These are phyloP conservation scores for Vollenhovia emeryi DNA, from an alignment of 1,140 invertebrate genomes.

Conservation along the genomic window DNA sequence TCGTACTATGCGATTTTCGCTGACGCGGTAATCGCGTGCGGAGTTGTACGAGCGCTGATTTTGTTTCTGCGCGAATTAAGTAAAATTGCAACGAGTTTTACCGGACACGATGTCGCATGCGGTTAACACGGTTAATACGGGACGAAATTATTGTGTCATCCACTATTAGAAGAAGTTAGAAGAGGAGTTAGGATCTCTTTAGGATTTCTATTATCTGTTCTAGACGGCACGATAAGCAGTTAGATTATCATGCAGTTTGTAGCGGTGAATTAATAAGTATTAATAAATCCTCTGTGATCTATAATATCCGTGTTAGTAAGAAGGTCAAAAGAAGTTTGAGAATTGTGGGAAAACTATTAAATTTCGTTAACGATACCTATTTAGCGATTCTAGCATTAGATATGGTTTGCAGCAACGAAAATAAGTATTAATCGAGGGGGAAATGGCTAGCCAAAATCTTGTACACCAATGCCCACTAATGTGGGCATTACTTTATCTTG, in stretches of 20 bases:
- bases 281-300: background rate
- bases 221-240: background rate
- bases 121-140: background rate
- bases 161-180: background rate
- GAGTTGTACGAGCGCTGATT: constrained; percentile 1
- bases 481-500: no score
- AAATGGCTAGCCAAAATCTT: no score
- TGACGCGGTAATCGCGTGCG: constrained; percentile 30
- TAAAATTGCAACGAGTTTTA: constrained; percentile 4
- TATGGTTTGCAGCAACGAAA: no score
- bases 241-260: background rate
- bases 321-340: background rate
- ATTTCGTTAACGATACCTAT: background rate
- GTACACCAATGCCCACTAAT: no score
- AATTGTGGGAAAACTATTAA: background rate
- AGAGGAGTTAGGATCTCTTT: background rate
- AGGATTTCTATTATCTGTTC: background rate
- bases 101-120: constrained; percentile 10
- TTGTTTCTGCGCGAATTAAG: background rate
- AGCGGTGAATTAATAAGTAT: background rate
- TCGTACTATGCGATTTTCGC: background rate
- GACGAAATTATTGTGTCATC: background rate
- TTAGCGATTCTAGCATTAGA: background rate
- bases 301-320: no score
- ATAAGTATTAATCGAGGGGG: no score